A percentile compares a stretch with the other conserved stretches of the same genome.
These are phyloP conservation scores for Hydrolagus colliei DNA, from an alignment of 2,797 vertebrate species.

Conservation along the genomic window DNA sequence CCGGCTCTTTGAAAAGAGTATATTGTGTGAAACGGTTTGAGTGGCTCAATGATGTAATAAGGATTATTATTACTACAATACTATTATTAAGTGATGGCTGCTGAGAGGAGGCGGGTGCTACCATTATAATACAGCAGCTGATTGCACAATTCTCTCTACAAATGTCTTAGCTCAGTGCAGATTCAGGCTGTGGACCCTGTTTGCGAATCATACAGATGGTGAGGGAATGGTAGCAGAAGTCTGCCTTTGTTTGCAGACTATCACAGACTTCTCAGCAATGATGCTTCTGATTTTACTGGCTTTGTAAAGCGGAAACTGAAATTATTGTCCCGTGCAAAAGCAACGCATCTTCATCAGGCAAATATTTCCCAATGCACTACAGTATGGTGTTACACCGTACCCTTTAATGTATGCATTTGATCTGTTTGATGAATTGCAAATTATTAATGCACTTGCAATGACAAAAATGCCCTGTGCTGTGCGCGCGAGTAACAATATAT, in stretches of 20 bases:
- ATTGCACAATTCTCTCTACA: neutral
- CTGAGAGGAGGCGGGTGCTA: neutral
- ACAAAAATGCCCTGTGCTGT: neutral
- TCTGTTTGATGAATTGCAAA: constrained; percentile 21
- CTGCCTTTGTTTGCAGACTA: constrained; percentile 11
- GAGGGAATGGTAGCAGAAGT: neutral
- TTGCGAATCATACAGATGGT: neutral
- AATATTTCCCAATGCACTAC: neutral
- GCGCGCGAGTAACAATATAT: constrained; percentile 14
- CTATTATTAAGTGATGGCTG: neutral
- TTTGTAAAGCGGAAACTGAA: neutral
- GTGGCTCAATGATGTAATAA: no score
- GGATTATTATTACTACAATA: no score
- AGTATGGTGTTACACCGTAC: constrained; percentile 8
- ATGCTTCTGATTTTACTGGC: constrained; percentile 4
- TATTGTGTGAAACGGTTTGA: no score
- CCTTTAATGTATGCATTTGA: constrained; percentile 5
- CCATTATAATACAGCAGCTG: neutral
- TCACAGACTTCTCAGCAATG: neutral
- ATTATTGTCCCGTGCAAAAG: constrained; percentile 20
- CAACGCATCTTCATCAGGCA: neutral
- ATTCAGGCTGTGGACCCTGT: neutral
- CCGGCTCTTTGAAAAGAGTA: no score
- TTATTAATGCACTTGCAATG: neutral
- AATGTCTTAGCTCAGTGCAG: neutral